phyloP scores from a whole-genome alignment of 2,888 invertebrate species.

The Drosophila ustulata region DNA sequence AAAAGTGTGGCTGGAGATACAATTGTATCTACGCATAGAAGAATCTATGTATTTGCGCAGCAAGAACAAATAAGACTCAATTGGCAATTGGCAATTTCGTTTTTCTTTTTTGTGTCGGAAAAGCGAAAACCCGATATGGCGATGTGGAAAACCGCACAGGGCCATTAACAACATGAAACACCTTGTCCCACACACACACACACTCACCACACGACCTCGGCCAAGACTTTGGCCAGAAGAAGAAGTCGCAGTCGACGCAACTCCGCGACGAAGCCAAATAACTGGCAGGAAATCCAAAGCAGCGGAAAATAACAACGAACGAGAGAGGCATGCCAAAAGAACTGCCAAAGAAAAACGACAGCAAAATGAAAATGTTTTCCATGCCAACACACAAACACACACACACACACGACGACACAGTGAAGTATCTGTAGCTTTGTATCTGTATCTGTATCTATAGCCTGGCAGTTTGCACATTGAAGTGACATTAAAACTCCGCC shows the following conservation, averaged over 20 bases:
- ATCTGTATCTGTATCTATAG: constrained; percentile 34
- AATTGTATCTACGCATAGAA: constrained; percentile 29
- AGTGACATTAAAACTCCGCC: constrained; percentile 46
- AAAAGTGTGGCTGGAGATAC: background rate
- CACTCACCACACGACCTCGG: constrained; percentile 62
- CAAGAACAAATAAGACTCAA: constrained; percentile 46
- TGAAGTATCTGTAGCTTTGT: constrained; percentile 34
- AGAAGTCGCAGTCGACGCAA: constrained; percentile 9
- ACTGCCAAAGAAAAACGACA: constrained; percentile 58
- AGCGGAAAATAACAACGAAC: constrained; percentile 59
- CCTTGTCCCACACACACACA: constrained; percentile 59
- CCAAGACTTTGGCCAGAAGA: constrained; percentile 48
- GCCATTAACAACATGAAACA: constrained; percentile 72
- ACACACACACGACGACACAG: constrained; percentile 4
- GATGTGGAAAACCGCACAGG: constrained; percentile 40
- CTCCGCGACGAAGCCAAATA: constrained; percentile 60
- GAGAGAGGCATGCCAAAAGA: constrained; percentile 43
- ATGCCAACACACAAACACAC: constrained; percentile 28
- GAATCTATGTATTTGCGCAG: constrained; percentile 58
- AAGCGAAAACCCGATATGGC: constrained; percentile 21
- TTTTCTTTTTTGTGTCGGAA: constrained; percentile 26
- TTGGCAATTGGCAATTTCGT: constrained; percentile 34
- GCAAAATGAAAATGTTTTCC: constrained; percentile 49
- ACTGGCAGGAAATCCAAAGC: constrained; percentile 61
- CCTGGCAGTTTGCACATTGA: constrained; percentile 12